Evolutionary conservation across 2,797 vertebrate genomes (phyloP).

Genomic region (Glyptemys insculpta): DNA sequence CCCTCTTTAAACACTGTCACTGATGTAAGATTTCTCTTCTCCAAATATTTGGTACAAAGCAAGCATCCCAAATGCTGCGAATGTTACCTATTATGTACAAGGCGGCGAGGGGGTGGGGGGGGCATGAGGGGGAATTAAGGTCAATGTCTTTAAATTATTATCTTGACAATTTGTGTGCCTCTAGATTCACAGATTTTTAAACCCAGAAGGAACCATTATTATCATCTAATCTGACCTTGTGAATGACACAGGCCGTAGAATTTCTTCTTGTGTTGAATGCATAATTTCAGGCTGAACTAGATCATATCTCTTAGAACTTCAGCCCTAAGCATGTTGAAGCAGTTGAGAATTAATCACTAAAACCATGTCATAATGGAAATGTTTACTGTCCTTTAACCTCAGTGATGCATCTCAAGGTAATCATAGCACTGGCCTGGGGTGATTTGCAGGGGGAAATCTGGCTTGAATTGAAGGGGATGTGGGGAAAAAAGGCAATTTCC

Average conservation of each 20-base stretch:
- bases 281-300: constrained; percentile 1
- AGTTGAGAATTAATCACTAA: neutral
- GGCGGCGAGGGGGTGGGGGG: no score
- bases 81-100: neutral
- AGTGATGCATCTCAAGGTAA: neutral
- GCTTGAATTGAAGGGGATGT: neutral
- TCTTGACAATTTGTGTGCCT: neutral
- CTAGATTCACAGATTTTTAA: neutral
- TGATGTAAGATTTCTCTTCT: neutral
- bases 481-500: neutral
- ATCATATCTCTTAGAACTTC: neutral
- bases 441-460: neutral
- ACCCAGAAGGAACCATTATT: neutral
- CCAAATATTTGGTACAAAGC: neutral
- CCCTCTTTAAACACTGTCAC: neutral
- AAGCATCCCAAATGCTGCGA: neutral
- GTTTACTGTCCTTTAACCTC: neutral
- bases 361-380: neutral
- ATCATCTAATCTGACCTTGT: neutral
- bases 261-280: neutral
- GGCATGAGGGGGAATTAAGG: neutral
- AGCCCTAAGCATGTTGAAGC: neutral
- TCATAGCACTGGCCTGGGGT: neutral
- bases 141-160: neutral
- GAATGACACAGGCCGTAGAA: neutral